phyloP scores from a whole-genome alignment of 1,140 invertebrate species.

The Plodia interpunctella region DNA sequence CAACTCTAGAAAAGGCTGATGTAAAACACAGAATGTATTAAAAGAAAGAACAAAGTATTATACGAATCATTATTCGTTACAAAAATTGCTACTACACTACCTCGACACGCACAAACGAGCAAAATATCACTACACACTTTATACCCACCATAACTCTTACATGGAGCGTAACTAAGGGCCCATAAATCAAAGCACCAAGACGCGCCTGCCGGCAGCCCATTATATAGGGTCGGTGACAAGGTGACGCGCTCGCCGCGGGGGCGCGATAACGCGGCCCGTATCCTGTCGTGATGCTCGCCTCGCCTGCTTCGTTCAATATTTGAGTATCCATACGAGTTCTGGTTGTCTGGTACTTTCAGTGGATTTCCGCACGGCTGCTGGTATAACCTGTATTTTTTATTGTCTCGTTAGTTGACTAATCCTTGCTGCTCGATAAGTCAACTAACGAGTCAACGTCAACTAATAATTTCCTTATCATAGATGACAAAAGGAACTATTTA shows the following conservation, averaged over 20 bases:
- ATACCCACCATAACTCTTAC: slow-evolving; percentile 6
- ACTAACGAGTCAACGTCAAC: too few species aligned
- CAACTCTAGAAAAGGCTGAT: too few species aligned
- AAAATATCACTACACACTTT: slow-evolving; percentile 4
- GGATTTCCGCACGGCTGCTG: slow-evolving; percentile 21
- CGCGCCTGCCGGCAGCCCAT: slow-evolving; percentile 49
- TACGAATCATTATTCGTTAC: neutral
- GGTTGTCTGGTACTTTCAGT: slow-evolving; percentile 34
- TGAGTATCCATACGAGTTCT: slow-evolving; percentile 41
- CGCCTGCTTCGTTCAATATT: slow-evolving; percentile 42
- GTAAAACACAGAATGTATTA: too few species aligned
- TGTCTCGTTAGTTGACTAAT: neutral
- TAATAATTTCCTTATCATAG: too few species aligned
- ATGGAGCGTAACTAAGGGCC: slow-evolving; percentile 9
- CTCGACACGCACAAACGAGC: neutral
- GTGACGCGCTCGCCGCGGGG: slow-evolving; percentile 62
- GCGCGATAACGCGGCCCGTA: slow-evolving; percentile 64
- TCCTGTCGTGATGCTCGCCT: slow-evolving; percentile 53
- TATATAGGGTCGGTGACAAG: slow-evolving; percentile 72
- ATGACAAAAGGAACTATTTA: too few species aligned
- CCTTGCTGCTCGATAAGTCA: too few species aligned
- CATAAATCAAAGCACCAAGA: slow-evolving; percentile 53
- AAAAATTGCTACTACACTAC: neutral
- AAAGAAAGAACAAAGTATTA: neutral
- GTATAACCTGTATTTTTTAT: neutral